A percentile compares a stretch with the other conserved stretches of the same genome.
Conservation (phyloP, 2,797 vertebrate genomes). For the Chiropotes sagulatus region DNA sequence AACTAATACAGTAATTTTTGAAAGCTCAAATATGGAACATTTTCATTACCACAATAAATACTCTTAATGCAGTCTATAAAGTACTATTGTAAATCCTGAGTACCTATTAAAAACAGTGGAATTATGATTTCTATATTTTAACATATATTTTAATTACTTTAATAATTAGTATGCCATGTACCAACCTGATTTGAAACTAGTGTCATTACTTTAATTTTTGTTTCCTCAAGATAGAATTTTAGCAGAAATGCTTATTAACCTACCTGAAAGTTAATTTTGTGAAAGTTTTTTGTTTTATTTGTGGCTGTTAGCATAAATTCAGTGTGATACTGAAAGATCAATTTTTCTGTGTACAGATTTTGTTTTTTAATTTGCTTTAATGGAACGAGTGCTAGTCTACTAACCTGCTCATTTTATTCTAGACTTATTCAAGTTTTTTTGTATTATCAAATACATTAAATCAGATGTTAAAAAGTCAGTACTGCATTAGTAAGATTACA, state of each 20-base stretch:
- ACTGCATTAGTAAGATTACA: not conserved
- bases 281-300: constrained; percentile 30
- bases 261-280: constrained; percentile 10
- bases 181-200: constrained; percentile 37
- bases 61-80: not conserved
- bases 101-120: not conserved
- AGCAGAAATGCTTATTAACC: constrained; percentile 23
- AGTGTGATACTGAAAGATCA: constrained; percentile 29
- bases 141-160: constrained; percentile 16
- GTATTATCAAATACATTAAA: constrained; percentile 15
- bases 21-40: constrained; percentile 28
- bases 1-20: constrained; percentile 3
- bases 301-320: not conserved
- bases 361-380: constrained; percentile 48
- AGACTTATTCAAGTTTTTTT: not conserved
- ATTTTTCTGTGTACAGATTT: constrained; percentile 38
- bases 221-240: not conserved
- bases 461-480: not conserved
- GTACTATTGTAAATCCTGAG: not conserved
- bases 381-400: not conserved
- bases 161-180: not conserved
- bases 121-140: constrained; percentile 16
- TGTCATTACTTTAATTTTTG: constrained; percentile 35
- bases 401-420: constrained; percentile 21
- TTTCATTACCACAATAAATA: constrained; percentile 31